Evolutionary conservation across 2,113 vertebrate genomes (phyloP).

Genomic region (Nerophis lumbriciformis): DNA sequence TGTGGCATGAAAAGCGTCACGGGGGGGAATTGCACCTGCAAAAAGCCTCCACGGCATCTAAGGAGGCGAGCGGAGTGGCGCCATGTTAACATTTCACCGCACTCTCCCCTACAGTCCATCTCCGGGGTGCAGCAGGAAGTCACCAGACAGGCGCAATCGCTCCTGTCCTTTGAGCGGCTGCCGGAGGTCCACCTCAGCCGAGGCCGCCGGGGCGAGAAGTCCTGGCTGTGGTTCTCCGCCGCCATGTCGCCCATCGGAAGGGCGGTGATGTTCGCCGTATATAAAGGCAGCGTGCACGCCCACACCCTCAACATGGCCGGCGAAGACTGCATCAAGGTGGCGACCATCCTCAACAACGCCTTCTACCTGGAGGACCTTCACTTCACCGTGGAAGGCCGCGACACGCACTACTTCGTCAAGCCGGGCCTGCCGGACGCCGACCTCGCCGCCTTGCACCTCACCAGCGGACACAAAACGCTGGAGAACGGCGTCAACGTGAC

Average conservation of each 20-base stretch:
- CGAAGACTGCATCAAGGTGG: constrained; percentile 97
- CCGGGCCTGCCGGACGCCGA: constrained; percentile 87
- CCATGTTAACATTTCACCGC: constrained; percentile 65
- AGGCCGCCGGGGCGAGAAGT: constrained; percentile 75
- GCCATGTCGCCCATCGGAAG: constrained; percentile 91
- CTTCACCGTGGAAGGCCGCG: constrained; percentile 89
- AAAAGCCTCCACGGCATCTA: constrained; percentile 55
- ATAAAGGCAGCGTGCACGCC: constrained; percentile 90
- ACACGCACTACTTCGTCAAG: constrained; percentile 98
- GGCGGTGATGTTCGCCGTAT: constrained; percentile 94
- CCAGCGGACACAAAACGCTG: constrained; percentile 88
- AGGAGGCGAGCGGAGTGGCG: constrained; percentile 51
- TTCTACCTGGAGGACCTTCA: constrained; percentile 95
- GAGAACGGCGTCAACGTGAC: constrained; percentile 97
- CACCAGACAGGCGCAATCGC: constrained; percentile 85
- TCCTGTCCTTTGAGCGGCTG: constrained; percentile 89
- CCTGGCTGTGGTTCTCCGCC: constrained; percentile 95
- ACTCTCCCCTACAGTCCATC: constrained; percentile 81
- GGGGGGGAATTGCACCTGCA: constrained; percentile 46
- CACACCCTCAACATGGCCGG: constrained; percentile 91
- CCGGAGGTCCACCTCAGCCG: constrained; percentile 86
- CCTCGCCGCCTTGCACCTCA: constrained; percentile 87
- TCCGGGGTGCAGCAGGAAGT: constrained; percentile 97
- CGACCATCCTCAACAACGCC: constrained; percentile 91
- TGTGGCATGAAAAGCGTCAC: constrained; percentile 40